Conservation (phyloP, 2,888 invertebrate species). For the Nematopogon swammerdamellus region DNA sequence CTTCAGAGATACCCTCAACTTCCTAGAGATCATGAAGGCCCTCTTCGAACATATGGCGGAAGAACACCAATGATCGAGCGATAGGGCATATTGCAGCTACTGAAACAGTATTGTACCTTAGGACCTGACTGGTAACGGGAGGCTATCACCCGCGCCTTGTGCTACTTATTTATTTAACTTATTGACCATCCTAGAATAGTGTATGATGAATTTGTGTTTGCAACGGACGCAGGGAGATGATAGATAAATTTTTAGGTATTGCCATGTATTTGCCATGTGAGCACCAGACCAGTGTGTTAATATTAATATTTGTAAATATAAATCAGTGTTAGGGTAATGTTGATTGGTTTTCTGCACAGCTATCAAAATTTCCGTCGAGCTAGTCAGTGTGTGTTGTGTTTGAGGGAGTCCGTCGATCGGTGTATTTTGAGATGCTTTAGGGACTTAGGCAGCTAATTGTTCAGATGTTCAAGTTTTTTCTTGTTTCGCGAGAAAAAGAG, state of each 20-base stretch:
- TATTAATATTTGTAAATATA: neutral
- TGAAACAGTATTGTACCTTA: no score
- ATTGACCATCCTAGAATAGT: neutral
- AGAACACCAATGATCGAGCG: neutral
- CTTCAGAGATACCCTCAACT: conserved; percentile 39
- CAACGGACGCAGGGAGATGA: no score
- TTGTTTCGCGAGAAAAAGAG: no score
- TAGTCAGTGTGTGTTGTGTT: neutral
- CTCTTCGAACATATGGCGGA: conserved; percentile 33
- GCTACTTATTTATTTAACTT: neutral
- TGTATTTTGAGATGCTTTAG: neutral
- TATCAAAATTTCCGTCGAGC: neutral
- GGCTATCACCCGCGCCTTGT: neutral
- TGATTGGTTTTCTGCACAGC: neutral
- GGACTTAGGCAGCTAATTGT: neutral
- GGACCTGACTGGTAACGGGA: no score
- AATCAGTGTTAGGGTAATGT: neutral
- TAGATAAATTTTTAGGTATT: neutral
- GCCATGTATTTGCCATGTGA: neutral
- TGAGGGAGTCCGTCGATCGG: neutral
- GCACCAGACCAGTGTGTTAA: neutral
- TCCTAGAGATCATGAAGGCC: conserved; percentile 34
- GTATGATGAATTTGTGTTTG: no score
- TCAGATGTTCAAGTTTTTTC: neutral
- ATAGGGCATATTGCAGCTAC: no score